Percentiles rank a stretch among this genome's conserved stretches.
Conservation (phyloP, 2,797 vertebrate genomes). For the Vespertilio murinus region DNA sequence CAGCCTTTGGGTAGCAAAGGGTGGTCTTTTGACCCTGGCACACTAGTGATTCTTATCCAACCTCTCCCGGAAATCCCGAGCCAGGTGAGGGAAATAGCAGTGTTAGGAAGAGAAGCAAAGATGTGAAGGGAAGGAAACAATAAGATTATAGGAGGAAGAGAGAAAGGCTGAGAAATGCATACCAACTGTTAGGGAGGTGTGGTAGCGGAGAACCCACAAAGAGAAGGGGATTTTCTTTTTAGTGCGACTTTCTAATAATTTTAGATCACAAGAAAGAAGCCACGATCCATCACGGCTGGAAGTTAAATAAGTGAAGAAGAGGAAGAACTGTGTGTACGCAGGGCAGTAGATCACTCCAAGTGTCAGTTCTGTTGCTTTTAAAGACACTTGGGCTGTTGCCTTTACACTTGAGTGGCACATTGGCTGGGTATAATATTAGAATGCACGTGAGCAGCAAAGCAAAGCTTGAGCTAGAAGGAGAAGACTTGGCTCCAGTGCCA, state of each 20-base stretch:
- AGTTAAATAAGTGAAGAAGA: background rate
- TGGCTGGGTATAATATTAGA: slow-evolving; percentile 8
- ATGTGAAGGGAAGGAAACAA: background rate
- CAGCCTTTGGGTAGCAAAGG: background rate
- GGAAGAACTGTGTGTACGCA: background rate
- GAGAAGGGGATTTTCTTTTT: slow-evolving; percentile 3
- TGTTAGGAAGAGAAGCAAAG: background rate
- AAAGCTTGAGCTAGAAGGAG: background rate
- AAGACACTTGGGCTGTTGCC: background rate
- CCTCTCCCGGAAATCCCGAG: background rate
- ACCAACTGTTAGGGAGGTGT: background rate
- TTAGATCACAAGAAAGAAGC: slow-evolving; percentile 38
- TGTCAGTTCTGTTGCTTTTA: background rate
- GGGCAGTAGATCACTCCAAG: background rate
- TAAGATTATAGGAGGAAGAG: background rate
- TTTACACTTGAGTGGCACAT: background rate
- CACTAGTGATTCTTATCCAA: background rate
- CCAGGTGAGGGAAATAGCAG: background rate
- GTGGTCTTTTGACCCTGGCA: background rate
- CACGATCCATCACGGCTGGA: background rate
- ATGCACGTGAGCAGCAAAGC: background rate
- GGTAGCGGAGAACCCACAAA: background rate
- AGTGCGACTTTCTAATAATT: background rate
- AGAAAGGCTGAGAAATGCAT: background rate
- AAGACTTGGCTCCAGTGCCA: background rate